A percentile compares a stretch with the other conserved stretches of the same genome.
Conservation (phyloP, 2,113 vertebrate genomes). For the Trematomus loennbergii region DNA sequence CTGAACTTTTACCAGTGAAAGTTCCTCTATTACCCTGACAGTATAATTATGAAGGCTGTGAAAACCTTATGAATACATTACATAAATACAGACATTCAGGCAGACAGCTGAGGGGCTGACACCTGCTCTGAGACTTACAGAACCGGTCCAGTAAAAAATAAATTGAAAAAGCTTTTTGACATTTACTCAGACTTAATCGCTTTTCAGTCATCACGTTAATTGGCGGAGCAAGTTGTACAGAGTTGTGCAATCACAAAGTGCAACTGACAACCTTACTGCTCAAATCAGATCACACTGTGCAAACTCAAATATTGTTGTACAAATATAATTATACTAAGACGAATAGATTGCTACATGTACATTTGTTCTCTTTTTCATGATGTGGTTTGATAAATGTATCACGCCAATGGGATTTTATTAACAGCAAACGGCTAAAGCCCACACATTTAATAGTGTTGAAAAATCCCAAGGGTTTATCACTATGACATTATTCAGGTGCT, state of each 20-base stretch:
- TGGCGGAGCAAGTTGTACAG: not conserved
- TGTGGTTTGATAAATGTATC: conserved; percentile 18
- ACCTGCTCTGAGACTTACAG: conserved; percentile 45
- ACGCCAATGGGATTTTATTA: conserved; percentile 24
- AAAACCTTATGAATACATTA: conserved; percentile 44
- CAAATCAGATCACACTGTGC: conserved; percentile 22
- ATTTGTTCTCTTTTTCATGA: conserved; percentile 18
- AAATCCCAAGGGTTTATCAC: too few species aligned
- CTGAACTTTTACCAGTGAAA: conserved; percentile 59
- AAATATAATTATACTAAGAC: conserved; percentile 18
- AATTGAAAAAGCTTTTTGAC: conserved; percentile 26
- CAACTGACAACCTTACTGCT: conserved; percentile 11
- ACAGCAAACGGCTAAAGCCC: not conserved
- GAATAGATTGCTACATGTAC: conserved; percentile 2
- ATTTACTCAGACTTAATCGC: conserved; percentile 40
- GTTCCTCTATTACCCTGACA: conserved; percentile 62
- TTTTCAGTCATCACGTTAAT: conserved; percentile 18
- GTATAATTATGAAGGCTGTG: conserved; percentile 61
- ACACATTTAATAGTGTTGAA: not conserved
- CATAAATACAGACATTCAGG: conserved; percentile 31
- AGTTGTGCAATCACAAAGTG: not conserved
- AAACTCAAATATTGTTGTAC: conserved; percentile 16
- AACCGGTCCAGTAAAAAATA: conserved; percentile 2
- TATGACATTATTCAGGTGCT: too few species aligned
- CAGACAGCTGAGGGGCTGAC: conserved; percentile 28